These are phyloP conservation scores for Noctua comes DNA, from an alignment of 2,888 invertebrate genomes.

Conservation along the genomic window DNA sequence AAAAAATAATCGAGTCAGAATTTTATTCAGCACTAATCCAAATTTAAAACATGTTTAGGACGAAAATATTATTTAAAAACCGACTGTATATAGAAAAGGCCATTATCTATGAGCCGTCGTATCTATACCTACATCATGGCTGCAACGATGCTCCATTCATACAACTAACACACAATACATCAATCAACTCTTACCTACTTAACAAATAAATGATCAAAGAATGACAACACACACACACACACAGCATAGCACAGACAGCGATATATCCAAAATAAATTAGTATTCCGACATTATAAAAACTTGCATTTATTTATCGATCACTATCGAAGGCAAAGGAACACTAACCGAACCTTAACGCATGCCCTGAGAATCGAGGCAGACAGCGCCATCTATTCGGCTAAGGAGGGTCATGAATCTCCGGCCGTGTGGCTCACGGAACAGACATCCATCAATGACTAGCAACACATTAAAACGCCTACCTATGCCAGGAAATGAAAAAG, in stretches of 20 bases:
- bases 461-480: constrained; percentile 9
- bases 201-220: constrained; percentile 31
- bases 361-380: constrained; percentile 34
- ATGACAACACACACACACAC: constrained; percentile 40
- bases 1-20: neutral
- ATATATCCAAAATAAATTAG: constrained; percentile 28
- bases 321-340: constrained; percentile 25
- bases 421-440: constrained; percentile 19
- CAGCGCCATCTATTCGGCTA: constrained; percentile 54
- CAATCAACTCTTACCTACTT: constrained; percentile 38
- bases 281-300: constrained; percentile 18
- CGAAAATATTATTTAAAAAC: neutral
- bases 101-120: neutral
- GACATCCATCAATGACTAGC: constrained; percentile 39
- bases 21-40: too few relatives aligned
- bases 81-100: neutral
- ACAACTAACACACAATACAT: constrained; percentile 44
- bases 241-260: constrained; percentile 12
- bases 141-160: constrained; percentile 30
- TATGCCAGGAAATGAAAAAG: neutral
- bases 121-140: constrained; percentile 18
- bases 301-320: constrained; percentile 34
- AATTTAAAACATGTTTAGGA: neutral
- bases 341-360: constrained; percentile 37
- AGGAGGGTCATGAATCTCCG: constrained; percentile 22